Percentiles rank a stretch among this genome's conserved stretches.
These are phyloP conservation scores for Drosophila pectinifera DNA, from an alignment of 1,140 invertebrate genomes.

Conservation along the genomic window DNA sequence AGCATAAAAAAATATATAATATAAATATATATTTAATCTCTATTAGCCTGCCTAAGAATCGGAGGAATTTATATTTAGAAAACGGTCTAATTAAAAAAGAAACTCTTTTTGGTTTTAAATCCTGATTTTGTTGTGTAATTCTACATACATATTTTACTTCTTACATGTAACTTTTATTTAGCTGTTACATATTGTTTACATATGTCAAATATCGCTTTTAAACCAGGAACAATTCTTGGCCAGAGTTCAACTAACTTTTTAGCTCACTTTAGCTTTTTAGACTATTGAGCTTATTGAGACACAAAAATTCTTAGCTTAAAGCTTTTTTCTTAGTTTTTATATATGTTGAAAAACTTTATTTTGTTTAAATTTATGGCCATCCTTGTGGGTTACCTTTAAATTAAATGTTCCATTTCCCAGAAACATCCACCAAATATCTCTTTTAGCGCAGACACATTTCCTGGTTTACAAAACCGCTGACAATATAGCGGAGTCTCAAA, in stretches of 20 bases:
- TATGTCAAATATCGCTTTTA: not conserved
- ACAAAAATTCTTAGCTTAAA: too few species aligned
- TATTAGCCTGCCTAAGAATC: fast-evolving
- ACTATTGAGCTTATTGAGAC: not conserved
- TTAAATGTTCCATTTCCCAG: too few species aligned
- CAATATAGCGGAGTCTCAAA: not conserved
- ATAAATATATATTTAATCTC: not conserved
- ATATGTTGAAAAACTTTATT: not conserved
- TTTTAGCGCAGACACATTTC: not conserved
- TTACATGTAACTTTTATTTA: not conserved
- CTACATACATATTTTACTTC: not conserved
- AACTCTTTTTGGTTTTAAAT: not conserved
- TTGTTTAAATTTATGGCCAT: not conserved
- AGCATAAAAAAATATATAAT: not conserved
- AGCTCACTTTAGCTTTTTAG: not conserved
- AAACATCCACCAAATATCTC: not conserved
- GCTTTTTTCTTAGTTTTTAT: too few species aligned
- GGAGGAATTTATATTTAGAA: fast-evolving
- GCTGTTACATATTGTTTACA: not conserved
- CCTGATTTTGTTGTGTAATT: not conserved
- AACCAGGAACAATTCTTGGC: not conserved
- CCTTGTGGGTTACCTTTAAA: not conserved
- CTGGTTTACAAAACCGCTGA: not conserved
- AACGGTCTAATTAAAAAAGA: too few species aligned
- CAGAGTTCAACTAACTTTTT: not conserved